Base-by-base conservation (phyloP, 1,140 invertebrate genomes). In the Oreohelix idahoensis region DNA sequence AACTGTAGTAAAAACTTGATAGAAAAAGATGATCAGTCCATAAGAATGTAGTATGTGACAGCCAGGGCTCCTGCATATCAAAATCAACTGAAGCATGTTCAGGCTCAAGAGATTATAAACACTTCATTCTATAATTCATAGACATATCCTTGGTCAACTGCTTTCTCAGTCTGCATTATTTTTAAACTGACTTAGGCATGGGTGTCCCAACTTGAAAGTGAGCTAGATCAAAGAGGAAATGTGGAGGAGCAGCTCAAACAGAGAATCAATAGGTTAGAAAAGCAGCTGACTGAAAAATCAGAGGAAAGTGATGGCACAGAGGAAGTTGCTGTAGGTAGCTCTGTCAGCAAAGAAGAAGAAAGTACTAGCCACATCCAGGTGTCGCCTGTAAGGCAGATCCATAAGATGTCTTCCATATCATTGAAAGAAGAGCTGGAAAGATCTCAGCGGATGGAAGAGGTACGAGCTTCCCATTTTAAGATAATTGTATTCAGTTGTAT, bases 131-230 rank as follows among this genome's bases (percentile, higher is more conserved):
- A n/a, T n/a, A n/a, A n/a, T n/a, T n/a, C n/a, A n/a, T n/a, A n/a
- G n/a, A n/a, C n/a, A n/a, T n/a, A n/a, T n/a, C n/a, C n/a, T n/a
- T n/a, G n/a, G n/a, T n/a, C n/a, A n/a, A n/a, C n/a, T n/a, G n/a
- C n/a, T n/a, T n/a, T n/a, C n/a, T n/a, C n/a, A n/a, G n/a, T n/a
- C n/a, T n/a, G n/a, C n/a, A n/a, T n/a, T n/a, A n/a, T 70, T 13
- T 29, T 36, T 70, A n/a, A 42, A 39, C 42, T 39, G 0, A 11
- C 11, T 45, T 29, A 95, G 97, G 53, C 39, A 38, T 95, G 96
- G 73, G 96, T 97, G 66, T 90, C 93, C 0, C 95, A 96, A 83
- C 90, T 96, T 45, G 96, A 97, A 87, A 92, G 92, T 15, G 95
- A 96, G 85, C 89, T 96, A 0, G 95, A 95, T 51, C 81, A 85